Evolutionary conservation across 2,797 vertebrate genomes (phyloP), one percentile per base, ranked within the genome.

Genomic region (Naso thynnoides): DNA sequence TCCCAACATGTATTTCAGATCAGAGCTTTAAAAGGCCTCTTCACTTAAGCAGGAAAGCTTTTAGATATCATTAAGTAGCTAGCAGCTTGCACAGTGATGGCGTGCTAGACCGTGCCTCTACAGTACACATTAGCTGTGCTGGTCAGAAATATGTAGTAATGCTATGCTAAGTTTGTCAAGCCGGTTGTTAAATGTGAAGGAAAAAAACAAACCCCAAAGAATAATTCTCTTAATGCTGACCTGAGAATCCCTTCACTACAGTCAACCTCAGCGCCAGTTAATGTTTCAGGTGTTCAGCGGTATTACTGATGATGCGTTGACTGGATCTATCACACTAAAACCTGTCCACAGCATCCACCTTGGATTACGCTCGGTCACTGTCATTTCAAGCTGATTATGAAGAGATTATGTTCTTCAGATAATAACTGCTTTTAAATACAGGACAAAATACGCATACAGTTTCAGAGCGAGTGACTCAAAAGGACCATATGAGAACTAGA

Each of bases 301-400:
- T 48, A 27, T 31, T 15, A 19, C 44, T 18, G 58, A 23, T 47
- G 31, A 18, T 36, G 41, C 66, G 27, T 16, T 45, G 45, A 41
- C 33, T 31, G 38, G 36, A 48, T 62, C 27, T 19, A n/a, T 36
- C 15, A 48, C 49, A 2, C 15, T 58, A 49, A 16, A 53, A n/a
- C 14, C 48, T 27, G 61, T 27, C 36, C 21, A 39, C 50, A 38
- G 14, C n/a, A n/a, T n/a, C n/a, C n/a, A n/a, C 19, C 69, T 13
- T 44, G 19, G 73, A 77, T 70, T 70, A 74, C 13, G 36, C 50
- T 13, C 44, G 65, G 24, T 61, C 53, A n/a, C 24, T 39, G 21
- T 56, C 10, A 9, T 42, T 69, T 57, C 27, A 29, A 71, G 49
- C 29, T 56, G 57, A 75, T 78, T 81, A 73, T 18, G 13, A 15